Evolutionary conservation across 1,140 invertebrate genomes (phyloP), one percentile per base, ranked within the genome.

Genomic region (Lepeophtheirus salmonis): DNA sequence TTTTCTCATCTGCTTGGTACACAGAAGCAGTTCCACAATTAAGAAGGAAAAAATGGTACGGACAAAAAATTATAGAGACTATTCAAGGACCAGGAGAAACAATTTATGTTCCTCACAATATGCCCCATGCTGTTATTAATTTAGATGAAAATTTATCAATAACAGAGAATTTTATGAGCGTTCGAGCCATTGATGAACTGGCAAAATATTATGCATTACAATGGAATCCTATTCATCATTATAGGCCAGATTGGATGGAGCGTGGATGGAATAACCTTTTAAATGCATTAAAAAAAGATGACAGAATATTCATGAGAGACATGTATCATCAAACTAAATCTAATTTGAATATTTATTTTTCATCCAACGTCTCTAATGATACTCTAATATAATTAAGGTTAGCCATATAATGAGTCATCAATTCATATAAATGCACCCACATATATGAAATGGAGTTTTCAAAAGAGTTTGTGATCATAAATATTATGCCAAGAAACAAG

Each of bases 31-130:
- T 54, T 54, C 52, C 52, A 2, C 52, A 54, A 13, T 23, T 54
- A 13, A 1, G 52, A 17, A 20, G 23, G 17, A 24, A 54, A 20
- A 54, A 20, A 12, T 54, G 52, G 52, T 54, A 54, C 17, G 52
- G 52, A n/a, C 20, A 54, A 13, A 3, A 20, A 2, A 54, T 54
- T 54, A 54, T 54, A 3, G 52, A 54, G 52, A 54, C 52, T 20
- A 24, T 54, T 54, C 52, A 54, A 54, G 23, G 23, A n/a, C 52
- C 52, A 16, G 52, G 52, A 3, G 52, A 54, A 24, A 54, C 23
- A 14, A 54, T 54, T 24, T 54, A 54, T 20, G 52, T 54, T 1
- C 52, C 52, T 3, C 52, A 54, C 23, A 24, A 24, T 16, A 54
- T 54, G 52, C 18, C 18, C 17, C 52, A 54, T 54, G 52, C 52